Conservation (phyloP, 1,140 invertebrate genomes). For the Drosophila asahinai region DNA sequence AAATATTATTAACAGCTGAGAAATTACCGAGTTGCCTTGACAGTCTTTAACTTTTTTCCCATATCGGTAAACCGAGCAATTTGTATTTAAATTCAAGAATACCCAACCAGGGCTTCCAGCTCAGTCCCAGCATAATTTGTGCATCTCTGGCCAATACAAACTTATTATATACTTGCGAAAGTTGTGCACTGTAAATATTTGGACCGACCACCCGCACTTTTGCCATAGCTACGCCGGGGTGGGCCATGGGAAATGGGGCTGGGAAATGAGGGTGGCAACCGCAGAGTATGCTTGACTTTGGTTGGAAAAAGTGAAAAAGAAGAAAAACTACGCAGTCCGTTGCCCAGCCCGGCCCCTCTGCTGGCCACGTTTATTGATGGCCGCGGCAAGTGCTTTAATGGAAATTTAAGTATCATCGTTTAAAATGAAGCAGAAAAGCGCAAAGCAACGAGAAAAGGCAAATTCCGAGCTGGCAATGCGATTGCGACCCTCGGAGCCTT, state of each 20-base stretch:
- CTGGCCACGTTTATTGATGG: constrained; percentile 73
- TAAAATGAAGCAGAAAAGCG: constrained; percentile 80
- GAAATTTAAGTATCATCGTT: constrained; percentile 84
- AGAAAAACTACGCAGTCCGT: constrained; percentile 53
- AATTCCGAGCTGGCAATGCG: constrained; percentile 18
- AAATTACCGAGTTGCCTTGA: not conserved
- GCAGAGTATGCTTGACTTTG: constrained; percentile 75
- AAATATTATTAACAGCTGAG: not conserved
- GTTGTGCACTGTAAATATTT: constrained; percentile 78
- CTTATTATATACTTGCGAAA: constrained; percentile 62
- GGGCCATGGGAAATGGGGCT: constrained; percentile 7
- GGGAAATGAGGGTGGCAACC: constrained; percentile 39
- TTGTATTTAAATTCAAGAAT: constrained; percentile 16
- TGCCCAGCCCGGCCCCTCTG: not conserved
- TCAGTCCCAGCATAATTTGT: constrained; percentile 9
- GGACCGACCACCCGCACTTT: constrained; percentile 42
- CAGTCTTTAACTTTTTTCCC: not conserved
- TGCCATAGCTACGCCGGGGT: constrained; percentile 10
- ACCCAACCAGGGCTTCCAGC: not conserved
- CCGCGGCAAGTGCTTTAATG: constrained; percentile 80
- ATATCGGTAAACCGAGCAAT: not conserved
- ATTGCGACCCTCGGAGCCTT: constrained; percentile 41
- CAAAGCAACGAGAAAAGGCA: constrained; percentile 37
- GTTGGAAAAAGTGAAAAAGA: constrained; percentile 25
- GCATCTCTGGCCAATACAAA: constrained; percentile 61